Conservation (phyloP, 1,140 invertebrate genomes). For the Holcopasites calliopsidis region DNA sequence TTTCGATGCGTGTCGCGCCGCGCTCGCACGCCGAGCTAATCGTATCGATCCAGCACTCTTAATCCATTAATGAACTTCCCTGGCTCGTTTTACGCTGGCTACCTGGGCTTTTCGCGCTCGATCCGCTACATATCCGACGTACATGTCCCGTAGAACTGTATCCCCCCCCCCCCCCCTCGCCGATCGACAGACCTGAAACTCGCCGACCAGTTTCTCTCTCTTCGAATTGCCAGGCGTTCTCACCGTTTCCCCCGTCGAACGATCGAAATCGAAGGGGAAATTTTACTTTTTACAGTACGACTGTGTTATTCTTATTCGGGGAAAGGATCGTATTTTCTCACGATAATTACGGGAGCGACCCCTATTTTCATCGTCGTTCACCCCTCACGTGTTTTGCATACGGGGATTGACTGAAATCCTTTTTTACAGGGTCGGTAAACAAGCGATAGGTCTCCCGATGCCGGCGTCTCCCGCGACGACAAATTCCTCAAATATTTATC, state of each 20-base stretch:
- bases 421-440: slow-evolving; percentile 70
- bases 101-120: slow-evolving; percentile 60
- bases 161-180: too few relatives aligned
- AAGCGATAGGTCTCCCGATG: slow-evolving; percentile 67
- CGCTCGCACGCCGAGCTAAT: slow-evolving; percentile 51
- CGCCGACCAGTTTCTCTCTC: slow-evolving; percentile 28
- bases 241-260: not conserved
- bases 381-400: slow-evolving; percentile 4
- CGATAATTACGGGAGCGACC: slow-evolving; percentile 7
- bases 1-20: slow-evolving; percentile 52
- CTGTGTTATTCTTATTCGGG: too few relatives aligned
- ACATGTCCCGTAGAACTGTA: slow-evolving; percentile 20
- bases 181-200: slow-evolving; percentile 15
- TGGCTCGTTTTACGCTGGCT: slow-evolving; percentile 63
- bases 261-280: too few relatives aligned
- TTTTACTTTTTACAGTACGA: not conserved
- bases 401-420: slow-evolving; percentile 69
- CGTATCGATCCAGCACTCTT: slow-evolving; percentile 71
- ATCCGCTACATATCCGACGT: slow-evolving; percentile 49
- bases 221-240: not conserved
- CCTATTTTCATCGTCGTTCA: not conserved
- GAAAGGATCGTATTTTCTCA: slow-evolving; percentile 19
- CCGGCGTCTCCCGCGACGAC: slow-evolving; percentile 65
- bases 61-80: slow-evolving; percentile 74
- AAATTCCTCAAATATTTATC: slow-evolving; percentile 80